Evolutionary conservation across 1,140 invertebrate genomes (phyloP).

Genomic region (Capitella teleta): DNA sequence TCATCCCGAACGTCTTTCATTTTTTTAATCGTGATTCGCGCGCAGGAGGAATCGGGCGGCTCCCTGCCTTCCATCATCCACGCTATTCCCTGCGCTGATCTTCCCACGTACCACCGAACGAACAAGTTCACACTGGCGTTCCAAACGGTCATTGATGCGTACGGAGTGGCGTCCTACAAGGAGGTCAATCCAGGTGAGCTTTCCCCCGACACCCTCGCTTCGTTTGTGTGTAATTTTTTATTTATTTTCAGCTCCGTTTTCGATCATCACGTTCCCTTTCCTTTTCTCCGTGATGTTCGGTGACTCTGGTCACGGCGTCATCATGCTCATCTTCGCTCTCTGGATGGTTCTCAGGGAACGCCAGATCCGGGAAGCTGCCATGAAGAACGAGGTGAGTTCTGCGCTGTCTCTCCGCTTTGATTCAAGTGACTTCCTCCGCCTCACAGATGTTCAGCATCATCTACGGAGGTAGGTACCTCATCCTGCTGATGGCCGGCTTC

Average conservation of each 20-base stretch:
- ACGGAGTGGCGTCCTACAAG: constrained; percentile 86
- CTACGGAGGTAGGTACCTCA: constrained; percentile 94
- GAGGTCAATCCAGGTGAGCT: constrained; percentile 82
- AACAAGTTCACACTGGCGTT: constrained; percentile 95
- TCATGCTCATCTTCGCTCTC: constrained; percentile 52
- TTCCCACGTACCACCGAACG: constrained; percentile 85
- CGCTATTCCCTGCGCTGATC: constrained; percentile 74
- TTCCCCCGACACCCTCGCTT: too few relatives aligned
- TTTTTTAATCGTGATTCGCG: neutral
- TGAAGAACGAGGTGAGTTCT: constrained; percentile 29
- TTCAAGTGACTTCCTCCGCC: too few relatives aligned
- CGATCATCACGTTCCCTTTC: constrained; percentile 95
- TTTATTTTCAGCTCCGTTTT: constrained; percentile 58
- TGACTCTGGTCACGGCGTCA: constrained; percentile 77
- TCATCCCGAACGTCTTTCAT: neutral
- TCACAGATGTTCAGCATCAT: constrained; percentile 72
- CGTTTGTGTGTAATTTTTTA: neutral
- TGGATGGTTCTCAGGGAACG: constrained; percentile 52
- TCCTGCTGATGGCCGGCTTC: constrained; percentile 92
- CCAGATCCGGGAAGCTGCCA: constrained; percentile 25
- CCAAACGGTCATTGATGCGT: constrained; percentile 89
- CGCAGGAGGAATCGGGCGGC: constrained; percentile 62
- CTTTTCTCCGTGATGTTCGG: constrained; percentile 98
- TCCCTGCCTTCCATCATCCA: constrained; percentile 92
- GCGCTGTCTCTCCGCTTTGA: too few relatives aligned